Conservation (phyloP, 2,797 vertebrate genomes). For the Microchirus variegatus region DNA sequence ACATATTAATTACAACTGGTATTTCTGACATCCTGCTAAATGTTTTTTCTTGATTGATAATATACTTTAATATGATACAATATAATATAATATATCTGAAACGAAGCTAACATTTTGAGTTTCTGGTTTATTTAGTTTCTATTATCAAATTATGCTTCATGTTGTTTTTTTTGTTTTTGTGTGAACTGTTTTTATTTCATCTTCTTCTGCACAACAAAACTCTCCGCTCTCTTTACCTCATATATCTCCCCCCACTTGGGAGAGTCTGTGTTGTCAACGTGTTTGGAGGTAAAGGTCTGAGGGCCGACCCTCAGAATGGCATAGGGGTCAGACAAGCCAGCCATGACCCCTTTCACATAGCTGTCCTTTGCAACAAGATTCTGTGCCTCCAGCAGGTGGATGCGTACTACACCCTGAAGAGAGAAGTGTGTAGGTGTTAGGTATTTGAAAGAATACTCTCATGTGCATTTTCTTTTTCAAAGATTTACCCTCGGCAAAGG, state of each 20-base stretch:
- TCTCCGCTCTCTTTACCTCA: slow-evolving; percentile 81
- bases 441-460: background rate
- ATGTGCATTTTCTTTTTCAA: background rate
- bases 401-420: slow-evolving; percentile 89
- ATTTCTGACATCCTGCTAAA: no score
- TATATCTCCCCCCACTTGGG: slow-evolving; percentile 93
- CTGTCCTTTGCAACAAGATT: slow-evolving; percentile 87
- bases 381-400: slow-evolving; percentile 88
- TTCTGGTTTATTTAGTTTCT: no score
- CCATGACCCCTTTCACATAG: slow-evolving; percentile 89
- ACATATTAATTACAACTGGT: no score
- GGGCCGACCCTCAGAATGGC: slow-evolving; percentile 89
- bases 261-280: slow-evolving; percentile 86
- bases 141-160: no score
- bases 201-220: background rate
- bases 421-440: background rate
- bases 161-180: no score
- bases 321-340: slow-evolving; percentile 93
- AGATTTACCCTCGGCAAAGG: slow-evolving; percentile 89
- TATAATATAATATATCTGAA: no score
- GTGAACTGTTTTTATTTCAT: background rate
- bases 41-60: no score
- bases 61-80: no score
- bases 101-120: no score
- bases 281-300: slow-evolving; percentile 89